Evolutionary conservation across 2,797 vertebrate species (phyloP), one percentile per base, ranked within the genome.

Genomic region (Pangasius macronema): DNA sequence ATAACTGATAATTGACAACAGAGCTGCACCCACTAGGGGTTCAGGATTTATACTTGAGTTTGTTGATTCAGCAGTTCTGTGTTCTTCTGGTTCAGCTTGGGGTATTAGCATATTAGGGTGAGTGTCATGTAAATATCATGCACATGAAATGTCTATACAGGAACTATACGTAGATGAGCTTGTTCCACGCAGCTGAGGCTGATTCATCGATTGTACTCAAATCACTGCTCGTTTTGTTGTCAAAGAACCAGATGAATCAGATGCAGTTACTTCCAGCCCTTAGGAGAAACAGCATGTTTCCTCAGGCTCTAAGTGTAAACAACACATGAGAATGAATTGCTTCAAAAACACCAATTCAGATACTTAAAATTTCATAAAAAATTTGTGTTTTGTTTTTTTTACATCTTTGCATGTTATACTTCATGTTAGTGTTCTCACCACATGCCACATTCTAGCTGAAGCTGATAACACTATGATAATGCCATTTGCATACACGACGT

Each of bases 391-490:
- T 53, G 13, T n/a, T 73, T 73, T 73, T 73, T 46, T 72, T 72
- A 3, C 2, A 16, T 22, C 22, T 51, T 51, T 16, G 51, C 10
- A 7, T 16, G 27, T 75, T 75, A 49, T 75, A 27, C 42, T 49
- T 49, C 13, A n/a, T n/a, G 24, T 75, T 75, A 22, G 51, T 55
- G 75, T 39, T 80, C 53, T 57, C 76, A 80, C n/a, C 33, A 80
- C 53, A 57, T 57, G 53, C 20, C 53, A 57, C 53, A 80, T 33
- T 79, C 53, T 42, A 59, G 55, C 77, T 39, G 77, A 22, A 39
- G 55, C 55, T 59, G 20, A 80, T 57, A 57, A 79, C 76, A 79
- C 51, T 53, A 79, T 22, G 51, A 22, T 61, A 27, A 39, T 11
- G 0, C 5, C 33, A 59, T 80, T 39, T 80, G 20, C 39, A 39